Evolutionary conservation across 2,888 invertebrate species (phyloP), one percentile per base, ranked within the genome.

Genomic region (Cephus pygmeus): DNA sequence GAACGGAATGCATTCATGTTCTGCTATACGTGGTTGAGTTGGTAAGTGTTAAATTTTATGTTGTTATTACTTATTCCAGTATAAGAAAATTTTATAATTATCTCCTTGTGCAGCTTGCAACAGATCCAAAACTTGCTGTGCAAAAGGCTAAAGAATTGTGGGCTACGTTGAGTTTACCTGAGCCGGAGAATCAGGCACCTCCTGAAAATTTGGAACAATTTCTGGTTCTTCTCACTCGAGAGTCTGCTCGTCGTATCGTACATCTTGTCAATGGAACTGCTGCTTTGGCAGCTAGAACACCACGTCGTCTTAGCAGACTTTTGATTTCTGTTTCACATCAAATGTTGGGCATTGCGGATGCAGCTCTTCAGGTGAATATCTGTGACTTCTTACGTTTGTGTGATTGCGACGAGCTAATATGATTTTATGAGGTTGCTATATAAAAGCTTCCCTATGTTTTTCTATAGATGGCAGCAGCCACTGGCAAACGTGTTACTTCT

Each of bases 111-210:
- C 85, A 97, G 96, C 92, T 97, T 85, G 95, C 95, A 3, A 96
- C 95, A 31, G 96, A 97, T 92, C 97, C 97, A 0, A 95, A 94
- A 81, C 81, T 95, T 78, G 96, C 96, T 1, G 93, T 95, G 90
- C 93, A 95, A 89, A 96, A 96, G 89, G 95, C 95, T 2, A 95
- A 94, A 84, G 95, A 95, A 83, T 90, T 97, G 73, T 97, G 96
- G 95, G 90, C 90, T 1, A 93, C 93, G 69, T 92, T 97, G 76
- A 96, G 96, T 87, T 92, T 94, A 83, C 94, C 96, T 34, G 97
- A 97, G 88, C 97, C 97, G 0, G 97, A 96, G 92, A 97, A 97
- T 92, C 97, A 97, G 91, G 95, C 96, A 4, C 93, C 96, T 68
- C 97, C 97, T 0, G 93, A 94, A 81, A 96, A 95, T 1, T 89